Evolutionary conservation across 2,113 vertebrate genomes (phyloP).

Genomic region (Petrocephalus microphthalmus): DNA sequence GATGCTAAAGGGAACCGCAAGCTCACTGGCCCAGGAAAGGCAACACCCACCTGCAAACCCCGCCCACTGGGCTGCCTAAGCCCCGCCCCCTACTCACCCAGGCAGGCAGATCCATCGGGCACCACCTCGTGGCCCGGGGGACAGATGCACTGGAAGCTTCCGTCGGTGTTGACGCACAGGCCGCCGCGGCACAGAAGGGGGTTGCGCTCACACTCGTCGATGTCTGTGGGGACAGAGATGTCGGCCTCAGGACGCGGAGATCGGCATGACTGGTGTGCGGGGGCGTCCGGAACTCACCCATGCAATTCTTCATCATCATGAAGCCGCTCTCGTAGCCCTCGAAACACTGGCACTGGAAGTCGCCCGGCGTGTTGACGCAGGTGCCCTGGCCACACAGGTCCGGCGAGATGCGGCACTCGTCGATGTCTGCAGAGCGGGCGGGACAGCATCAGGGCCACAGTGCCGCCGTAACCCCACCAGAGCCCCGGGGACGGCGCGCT

Average conservation of each 20-base stretch:
- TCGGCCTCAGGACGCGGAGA: conserved; percentile 2
- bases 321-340: conserved; percentile 77
- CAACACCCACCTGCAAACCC: background rate
- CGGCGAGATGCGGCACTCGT: conserved; percentile 90
- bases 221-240: conserved; percentile 61
- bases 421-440: conserved; percentile 68
- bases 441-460: conserved; percentile 10
- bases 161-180: conserved; percentile 84
- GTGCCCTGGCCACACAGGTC: conserved; percentile 70
- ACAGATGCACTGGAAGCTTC: conserved; percentile 85
- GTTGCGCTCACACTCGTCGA: conserved; percentile 89
- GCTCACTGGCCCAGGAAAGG: background rate
- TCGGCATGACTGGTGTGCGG: background rate
- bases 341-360: conserved; percentile 68
- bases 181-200: conserved; percentile 83
- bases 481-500: conserved; percentile 1
- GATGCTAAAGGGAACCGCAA: background rate
- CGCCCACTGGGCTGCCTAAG: background rate
- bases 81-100: conserved; percentile 65
- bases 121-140: conserved; percentile 85
- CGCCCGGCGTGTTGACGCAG: conserved; percentile 64
- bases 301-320: conserved; percentile 96
- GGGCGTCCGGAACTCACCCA: conserved; percentile 53
- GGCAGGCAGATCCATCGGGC: conserved; percentile 78
- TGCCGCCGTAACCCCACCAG: too few relatives aligned